phyloP scores from a whole-genome alignment of 30 jellyfish, hydroid and myxozoan genomes.

The Morbakka virulenta region DNA sequence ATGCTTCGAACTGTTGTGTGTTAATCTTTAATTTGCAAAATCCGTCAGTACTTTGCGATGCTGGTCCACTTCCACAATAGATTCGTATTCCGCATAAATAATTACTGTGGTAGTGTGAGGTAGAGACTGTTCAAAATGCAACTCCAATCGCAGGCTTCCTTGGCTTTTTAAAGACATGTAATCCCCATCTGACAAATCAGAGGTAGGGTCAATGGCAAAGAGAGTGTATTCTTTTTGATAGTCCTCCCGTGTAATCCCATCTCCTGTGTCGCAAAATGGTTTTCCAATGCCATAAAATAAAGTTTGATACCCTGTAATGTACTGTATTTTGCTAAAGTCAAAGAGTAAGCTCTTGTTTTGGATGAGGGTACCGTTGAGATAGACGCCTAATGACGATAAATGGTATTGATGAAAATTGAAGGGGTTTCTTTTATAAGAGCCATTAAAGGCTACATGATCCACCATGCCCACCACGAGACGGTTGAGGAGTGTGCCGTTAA shows the following conservation, averaged over 20 bases:
- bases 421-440: conserved; percentile 5
- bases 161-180: background rate
- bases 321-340: background rate
- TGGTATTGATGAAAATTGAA: conserved; percentile 8
- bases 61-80: background rate
- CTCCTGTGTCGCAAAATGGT: background rate
- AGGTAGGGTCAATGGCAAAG: background rate
- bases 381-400: background rate
- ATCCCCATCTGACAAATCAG: background rate
- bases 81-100: background rate
- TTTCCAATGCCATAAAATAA: background rate
- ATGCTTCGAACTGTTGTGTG: background rate
- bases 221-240: background rate
- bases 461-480: conserved; percentile 16
- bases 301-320: background rate
- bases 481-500: conserved; percentile 23
- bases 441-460: conserved; percentile 15
- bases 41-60: background rate
- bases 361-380: background rate
- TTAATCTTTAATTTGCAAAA: background rate
- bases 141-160: background rate
- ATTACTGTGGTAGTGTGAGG: background rate
- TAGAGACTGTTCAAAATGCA: background rate
- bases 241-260: background rate
- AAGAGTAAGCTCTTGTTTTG: background rate